phyloP scores from a whole-genome alignment of 2,888 invertebrate genomes.

The Papilio elwesi region DNA sequence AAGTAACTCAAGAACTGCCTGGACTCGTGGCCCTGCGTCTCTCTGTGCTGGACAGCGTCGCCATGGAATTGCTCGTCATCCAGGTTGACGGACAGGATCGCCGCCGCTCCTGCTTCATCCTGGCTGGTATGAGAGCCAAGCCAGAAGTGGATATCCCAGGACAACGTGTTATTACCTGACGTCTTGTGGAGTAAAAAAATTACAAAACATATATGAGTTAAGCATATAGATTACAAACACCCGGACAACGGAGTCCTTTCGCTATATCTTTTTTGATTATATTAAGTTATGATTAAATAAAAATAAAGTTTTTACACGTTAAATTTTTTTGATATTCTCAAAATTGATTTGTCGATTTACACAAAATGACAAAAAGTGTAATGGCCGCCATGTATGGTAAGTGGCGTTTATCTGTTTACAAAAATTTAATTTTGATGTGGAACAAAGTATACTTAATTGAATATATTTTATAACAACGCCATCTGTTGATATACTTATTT shows the following conservation, averaged over 20 bases:
- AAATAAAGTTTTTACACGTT: too few species aligned
- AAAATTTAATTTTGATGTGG: background rate
- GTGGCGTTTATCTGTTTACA: background rate
- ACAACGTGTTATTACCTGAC: slow-evolving; percentile 61
- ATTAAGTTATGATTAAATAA: too few species aligned
- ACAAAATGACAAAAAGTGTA: too few species aligned
- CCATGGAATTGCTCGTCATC: slow-evolving; percentile 92
- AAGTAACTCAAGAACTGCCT: slow-evolving; percentile 92
- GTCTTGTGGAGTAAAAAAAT: slow-evolving; percentile 53
- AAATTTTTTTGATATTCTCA: too few species aligned
- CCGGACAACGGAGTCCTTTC: background rate
- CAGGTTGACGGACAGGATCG: slow-evolving; percentile 91
- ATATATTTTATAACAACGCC: slow-evolving; percentile 1
- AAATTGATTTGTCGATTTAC: too few species aligned
- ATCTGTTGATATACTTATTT: background rate
- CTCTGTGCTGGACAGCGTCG: slow-evolving; percentile 93
- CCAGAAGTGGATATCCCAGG: slow-evolving; percentile 96
- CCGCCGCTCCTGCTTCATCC: slow-evolving; percentile 90
- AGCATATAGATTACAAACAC: background rate
- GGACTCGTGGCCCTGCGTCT: slow-evolving; percentile 94
- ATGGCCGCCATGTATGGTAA: too few species aligned
- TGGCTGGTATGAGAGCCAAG: slow-evolving; percentile 90
- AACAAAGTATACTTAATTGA: background rate
- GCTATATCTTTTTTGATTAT: background rate
- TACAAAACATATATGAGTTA: background rate